Base-by-base conservation (phyloP, 2,888 invertebrate species). In the Drosophila rubida region DNA sequence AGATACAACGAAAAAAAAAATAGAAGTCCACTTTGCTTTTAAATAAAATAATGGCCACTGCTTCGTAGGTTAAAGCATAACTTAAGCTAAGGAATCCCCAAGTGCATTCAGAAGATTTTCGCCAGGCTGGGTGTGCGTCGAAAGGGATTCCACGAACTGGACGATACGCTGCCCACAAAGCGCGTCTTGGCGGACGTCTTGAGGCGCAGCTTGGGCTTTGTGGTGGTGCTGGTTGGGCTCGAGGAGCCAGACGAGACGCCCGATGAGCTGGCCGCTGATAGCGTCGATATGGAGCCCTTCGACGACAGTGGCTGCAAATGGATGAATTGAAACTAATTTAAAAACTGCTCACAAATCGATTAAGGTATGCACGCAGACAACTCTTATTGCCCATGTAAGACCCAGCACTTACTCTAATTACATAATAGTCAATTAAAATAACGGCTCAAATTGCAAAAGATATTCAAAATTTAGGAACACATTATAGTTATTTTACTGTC, bases 91-190 rank as follows among this genome's bases (percentile, higher is more conserved):
- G 9, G 13, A 57, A 51, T 65, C 44, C 48, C 35, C 11, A 1
- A 11, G 35, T 13, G 16, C 39, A 37, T 49, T 78, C 80, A 91
- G 68, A 92, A 92, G 65, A 92, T 92, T 77, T 92, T 92, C 32
- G 92, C 92, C 68, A 92, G 75, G 75, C 92, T 92, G 30, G 92
- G 90, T 30, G 92, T 91, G 39, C 92, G 91, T 27, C 91, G 88
- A 70, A 92, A 92, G 23, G 91, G 92, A 89, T 92, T 92, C 92
- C 92, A 92, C 13, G 90, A 89, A 50, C 90, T 90, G 16, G 92
- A 91, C 1, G 92, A 91, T 3, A 92, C 78, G 66, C 91, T 91
- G 57, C 92, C 92, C 19, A 87, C 81, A n/a, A 90, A 77, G 2
- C 91, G 90, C 39, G 90, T 78, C 63, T 91, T 92, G 39, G 89